Evolutionary conservation across 2,113 vertebrate genomes (phyloP).

Genomic region (Vicugna pacos): DNA sequence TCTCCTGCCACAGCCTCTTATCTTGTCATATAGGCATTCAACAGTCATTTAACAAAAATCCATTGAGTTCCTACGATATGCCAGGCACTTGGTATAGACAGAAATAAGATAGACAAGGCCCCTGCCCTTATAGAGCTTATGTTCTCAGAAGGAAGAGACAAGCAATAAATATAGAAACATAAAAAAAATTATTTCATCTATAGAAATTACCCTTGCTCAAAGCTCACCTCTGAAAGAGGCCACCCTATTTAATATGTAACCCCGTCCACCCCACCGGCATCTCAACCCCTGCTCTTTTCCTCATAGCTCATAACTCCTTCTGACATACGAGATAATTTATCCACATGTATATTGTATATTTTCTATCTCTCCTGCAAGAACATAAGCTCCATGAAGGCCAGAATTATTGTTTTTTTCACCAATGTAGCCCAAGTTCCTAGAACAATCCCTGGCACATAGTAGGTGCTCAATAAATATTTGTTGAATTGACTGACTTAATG

Average conservation of each 20-base stretch:
- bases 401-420: neutral
- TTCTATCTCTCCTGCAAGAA: neutral
- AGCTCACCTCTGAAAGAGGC: neutral
- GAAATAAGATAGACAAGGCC: neutral
- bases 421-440: neutral
- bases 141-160: neutral
- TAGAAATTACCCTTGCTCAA: neutral
- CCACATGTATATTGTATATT: too few species aligned
- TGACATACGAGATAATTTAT: neutral
- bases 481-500: neutral
- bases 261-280: accelerated
- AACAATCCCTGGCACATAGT: neutral
- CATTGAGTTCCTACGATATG: too few species aligned
- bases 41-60: neutral
- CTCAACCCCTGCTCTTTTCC: neutral
- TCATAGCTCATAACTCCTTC: neutral
- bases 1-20: neutral
- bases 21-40: neutral
- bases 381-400: neutral
- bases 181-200: neutral
- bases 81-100: neutral
- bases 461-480: neutral
- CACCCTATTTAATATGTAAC: neutral
- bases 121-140: neutral
- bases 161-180: neutral